phyloP scores from a whole-genome alignment of 2,113 vertebrate species.

The Ceyx cyanopectus region DNA sequence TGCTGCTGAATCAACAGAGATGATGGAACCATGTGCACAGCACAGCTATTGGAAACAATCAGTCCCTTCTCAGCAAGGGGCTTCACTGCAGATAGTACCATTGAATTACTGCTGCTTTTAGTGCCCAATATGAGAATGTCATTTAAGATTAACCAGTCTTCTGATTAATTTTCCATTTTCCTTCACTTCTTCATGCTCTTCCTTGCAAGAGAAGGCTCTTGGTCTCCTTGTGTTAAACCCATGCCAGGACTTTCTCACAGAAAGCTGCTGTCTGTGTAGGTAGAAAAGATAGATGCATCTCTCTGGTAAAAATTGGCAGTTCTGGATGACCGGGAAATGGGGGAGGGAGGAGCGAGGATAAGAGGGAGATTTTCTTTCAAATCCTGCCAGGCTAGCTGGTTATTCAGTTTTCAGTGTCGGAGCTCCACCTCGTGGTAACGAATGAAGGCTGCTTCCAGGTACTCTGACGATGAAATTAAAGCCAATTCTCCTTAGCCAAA shows the following conservation, averaged over 20 bases:
- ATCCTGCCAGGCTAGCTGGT: not conserved
- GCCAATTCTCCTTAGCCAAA: not conserved
- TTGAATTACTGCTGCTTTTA: not conserved
- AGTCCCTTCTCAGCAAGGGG: not conserved
- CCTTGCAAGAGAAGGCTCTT: not conserved
- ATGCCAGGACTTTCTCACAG: not conserved
- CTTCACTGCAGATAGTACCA: not conserved
- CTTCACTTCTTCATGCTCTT: not conserved
- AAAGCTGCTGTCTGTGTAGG: not conserved
- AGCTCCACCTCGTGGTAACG: slow-evolving; percentile 17
- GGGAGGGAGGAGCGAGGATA: rapidly evolving
- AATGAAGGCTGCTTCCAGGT: not conserved
- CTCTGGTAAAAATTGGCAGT: not conserved
- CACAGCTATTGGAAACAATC: not conserved
- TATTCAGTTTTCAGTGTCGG: not conserved
- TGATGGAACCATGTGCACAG: not conserved
- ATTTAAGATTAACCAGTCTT: not conserved
- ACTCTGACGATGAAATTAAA: not conserved
- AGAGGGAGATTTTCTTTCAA: not conserved
- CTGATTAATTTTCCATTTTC: not conserved
- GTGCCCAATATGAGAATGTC: not conserved
- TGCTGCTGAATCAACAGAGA: not conserved
- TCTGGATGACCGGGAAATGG: not conserved
- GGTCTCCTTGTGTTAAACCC: not conserved
- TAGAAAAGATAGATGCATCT: not conserved